Conservation (phyloP, 2,888 invertebrate genomes). For the Coenonympha glycerion region DNA sequence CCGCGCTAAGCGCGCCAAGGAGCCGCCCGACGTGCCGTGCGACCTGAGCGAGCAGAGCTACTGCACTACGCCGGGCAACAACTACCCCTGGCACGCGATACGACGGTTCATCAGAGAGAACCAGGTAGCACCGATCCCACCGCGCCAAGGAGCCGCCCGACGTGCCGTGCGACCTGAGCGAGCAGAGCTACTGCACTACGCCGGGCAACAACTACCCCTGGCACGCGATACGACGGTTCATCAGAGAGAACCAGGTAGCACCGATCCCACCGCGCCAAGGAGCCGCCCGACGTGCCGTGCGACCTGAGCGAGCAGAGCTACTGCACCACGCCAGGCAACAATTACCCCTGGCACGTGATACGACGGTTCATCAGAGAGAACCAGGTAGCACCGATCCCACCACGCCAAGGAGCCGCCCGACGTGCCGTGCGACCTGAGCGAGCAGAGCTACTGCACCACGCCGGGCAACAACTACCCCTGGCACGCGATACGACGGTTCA, state of each 20-base stretch:
- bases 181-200: constrained; percentile 86
- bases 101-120: constrained; percentile 64
- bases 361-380: constrained; percentile 89
- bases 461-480: constrained; percentile 92
- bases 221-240: constrained; percentile 91
- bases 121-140: constrained; percentile 84
- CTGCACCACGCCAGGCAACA: constrained; percentile 88
- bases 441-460: constrained; percentile 86
- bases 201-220: constrained; percentile 92
- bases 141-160: constrained; percentile 49
- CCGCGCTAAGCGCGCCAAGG: constrained; percentile 78
- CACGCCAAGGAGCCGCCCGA: constrained; percentile 77
- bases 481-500: constrained; percentile 91
- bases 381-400: no score
- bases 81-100: no score
- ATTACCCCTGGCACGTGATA: constrained; percentile 93
- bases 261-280: constrained; percentile 79
- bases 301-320: constrained; percentile 85
- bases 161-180: constrained; percentile 86
- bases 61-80: constrained; percentile 87
- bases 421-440: constrained; percentile 87
- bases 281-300: constrained; percentile 82
- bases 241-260: no score
- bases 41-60: constrained; percentile 85
- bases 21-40: constrained; percentile 82